These are phyloP conservation scores for Lathamus discolor DNA, from an alignment of 2,113 vertebrate genomes.

Conservation along the genomic window DNA sequence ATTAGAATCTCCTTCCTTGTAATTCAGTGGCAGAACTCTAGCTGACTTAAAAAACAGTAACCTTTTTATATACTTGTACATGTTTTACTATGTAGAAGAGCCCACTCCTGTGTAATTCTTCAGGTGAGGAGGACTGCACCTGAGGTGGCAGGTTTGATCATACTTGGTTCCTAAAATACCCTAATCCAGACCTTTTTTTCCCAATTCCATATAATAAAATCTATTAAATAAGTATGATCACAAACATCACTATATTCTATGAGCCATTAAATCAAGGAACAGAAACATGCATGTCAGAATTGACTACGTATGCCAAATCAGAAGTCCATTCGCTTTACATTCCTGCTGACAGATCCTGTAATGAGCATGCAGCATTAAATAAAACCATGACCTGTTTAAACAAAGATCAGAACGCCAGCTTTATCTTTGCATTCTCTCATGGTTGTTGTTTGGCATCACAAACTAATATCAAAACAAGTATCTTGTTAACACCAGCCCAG, in stretches of 20 bases:
- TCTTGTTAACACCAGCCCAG: background rate
- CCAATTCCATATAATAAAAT: background rate
- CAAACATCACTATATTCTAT: background rate
- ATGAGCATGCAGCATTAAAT: conserved; percentile 10
- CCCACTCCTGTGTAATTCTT: background rate
- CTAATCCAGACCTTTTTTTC: background rate
- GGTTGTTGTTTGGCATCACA: conserved; percentile 1
- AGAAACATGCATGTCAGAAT: background rate
- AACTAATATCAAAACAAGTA: background rate
- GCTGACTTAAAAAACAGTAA: background rate
- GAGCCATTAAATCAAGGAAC: background rate
- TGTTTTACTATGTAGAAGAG: background rate
- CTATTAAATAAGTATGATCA: background rate
- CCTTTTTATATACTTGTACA: background rate
- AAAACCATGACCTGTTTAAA: conserved; percentile 47
- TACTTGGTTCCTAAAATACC: background rate
- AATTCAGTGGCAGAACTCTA: background rate
- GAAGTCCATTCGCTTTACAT: background rate
- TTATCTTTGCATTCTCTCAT: background rate
- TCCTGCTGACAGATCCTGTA: background rate
- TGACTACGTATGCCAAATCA: background rate
- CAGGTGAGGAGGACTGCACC: background rate
- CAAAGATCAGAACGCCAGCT: conserved; percentile 27
- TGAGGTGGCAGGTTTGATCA: background rate
- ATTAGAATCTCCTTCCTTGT: background rate